Base-by-base conservation (phyloP, 2,113 vertebrate genomes). In the Megatriorchis doriae region DNA sequence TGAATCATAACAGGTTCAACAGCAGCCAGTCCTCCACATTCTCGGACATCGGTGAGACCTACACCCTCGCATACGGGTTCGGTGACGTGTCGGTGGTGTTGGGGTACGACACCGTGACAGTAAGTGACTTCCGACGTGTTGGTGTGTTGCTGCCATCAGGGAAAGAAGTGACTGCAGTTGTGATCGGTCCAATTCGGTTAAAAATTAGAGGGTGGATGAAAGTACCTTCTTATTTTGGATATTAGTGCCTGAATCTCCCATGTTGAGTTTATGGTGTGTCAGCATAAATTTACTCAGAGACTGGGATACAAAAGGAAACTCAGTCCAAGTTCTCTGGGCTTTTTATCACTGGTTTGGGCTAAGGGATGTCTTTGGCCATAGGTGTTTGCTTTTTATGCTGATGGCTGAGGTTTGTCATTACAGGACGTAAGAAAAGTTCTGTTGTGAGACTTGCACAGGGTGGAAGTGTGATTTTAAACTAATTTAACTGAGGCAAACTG, bases 71-170 rank as follows among this genome's bases (percentile, higher is more conserved):
- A 42, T 98, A 98, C 0, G 98, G 98, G 34, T 97, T 97, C 0
- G 98, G 98, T 27, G 98, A 97, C 93, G 58, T 98, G 74, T 79
- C 67, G 0, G 97, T 98, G 70, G 58, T 73, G 11, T 63, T 98
- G 3, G 98, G 97, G 47, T 97, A 97, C 1, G 98, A 98, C 93
- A 98, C 98, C 0, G 52, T 98, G 89, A 98, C 67, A 1, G 98
- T 98, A 82, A 98, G 97, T 94, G 77, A 25, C 34, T 26, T 12
- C 32, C 7, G 85, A 14, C 1, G 16, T 4, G 20, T 23, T 1
- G 55, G 25, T 3, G 55, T 0, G 0, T 3, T 53, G 56, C 26
- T 43, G 53, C 40, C 4, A 3, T 2, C 16, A 0, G 61, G 61
- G 66, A 19, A 14, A 38, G 74, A 36, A 16, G 10, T 5, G 52